Conservation (phyloP, 2,113 vertebrate genomes). For the Rhynchomys soricoides region DNA sequence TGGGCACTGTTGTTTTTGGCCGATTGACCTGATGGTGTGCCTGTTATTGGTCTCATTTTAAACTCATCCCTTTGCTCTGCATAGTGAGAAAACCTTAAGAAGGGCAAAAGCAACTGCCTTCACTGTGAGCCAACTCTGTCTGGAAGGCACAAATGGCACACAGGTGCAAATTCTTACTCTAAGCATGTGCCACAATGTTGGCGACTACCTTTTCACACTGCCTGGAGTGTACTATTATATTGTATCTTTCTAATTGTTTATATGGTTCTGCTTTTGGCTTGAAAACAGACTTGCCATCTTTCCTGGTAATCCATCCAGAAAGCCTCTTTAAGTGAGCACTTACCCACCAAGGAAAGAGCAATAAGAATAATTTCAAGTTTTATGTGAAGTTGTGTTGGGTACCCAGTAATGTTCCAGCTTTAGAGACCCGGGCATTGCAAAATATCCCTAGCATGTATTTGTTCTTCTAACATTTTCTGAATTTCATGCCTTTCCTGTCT, state of each 20-base stretch:
- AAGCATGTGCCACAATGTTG: background rate
- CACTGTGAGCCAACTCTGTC: background rate
- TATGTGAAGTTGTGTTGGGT: background rate
- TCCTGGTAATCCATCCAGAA: constrained; percentile 37
- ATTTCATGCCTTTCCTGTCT: constrained; percentile 30
- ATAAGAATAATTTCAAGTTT: background rate
- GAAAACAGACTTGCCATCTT: background rate
- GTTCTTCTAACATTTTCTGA: constrained; percentile 33
- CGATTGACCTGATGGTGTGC: background rate
- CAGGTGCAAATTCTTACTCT: background rate
- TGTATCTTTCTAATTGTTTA: constrained; percentile 13
- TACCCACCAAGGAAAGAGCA: background rate
- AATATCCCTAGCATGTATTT: background rate
- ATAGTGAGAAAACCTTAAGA: background rate
- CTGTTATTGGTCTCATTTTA: background rate
- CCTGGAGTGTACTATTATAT: background rate
- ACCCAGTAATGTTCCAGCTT: background rate
- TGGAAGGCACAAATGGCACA: background rate
- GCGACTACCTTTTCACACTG: background rate
- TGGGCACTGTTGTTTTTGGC: background rate
- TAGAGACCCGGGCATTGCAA: background rate
- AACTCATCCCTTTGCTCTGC: background rate
- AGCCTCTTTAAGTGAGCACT: constrained; percentile 17
- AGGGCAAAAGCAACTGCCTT: background rate
- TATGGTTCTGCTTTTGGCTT: background rate